These are phyloP conservation scores for Drosophila lini DNA, from an alignment of 1,140 invertebrate species.

Conservation along the genomic window DNA sequence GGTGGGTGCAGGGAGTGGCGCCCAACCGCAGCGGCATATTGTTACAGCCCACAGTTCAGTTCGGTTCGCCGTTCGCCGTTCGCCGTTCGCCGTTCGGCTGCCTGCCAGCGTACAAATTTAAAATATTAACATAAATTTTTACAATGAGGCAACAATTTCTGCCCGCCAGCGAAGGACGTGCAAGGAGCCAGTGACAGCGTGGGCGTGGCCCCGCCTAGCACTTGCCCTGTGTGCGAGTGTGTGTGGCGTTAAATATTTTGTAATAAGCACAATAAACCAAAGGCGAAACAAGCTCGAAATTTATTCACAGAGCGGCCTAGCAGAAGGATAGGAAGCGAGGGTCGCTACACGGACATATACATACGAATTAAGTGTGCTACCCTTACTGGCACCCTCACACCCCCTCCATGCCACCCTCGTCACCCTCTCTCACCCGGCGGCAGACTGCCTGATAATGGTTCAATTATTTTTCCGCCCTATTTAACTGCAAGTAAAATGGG, in stretches of 20 bases:
- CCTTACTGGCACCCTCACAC: background rate
- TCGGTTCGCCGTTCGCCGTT: background rate
- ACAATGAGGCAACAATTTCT: constrained; percentile 63
- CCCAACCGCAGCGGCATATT: constrained; percentile 39
- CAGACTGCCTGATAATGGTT: constrained; percentile 78
- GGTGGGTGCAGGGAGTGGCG: constrained; percentile 1
- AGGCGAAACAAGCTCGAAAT: constrained; percentile 48
- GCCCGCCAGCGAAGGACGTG: background rate
- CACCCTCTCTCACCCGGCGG: constrained; percentile 1
- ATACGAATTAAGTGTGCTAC: constrained; percentile 21
- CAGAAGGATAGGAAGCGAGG: constrained; percentile 11
- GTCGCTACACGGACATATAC: background rate
- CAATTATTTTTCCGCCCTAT: constrained; percentile 84
- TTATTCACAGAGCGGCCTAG: constrained; percentile 26
- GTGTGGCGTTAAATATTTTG: constrained; percentile 60
- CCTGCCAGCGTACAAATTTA: constrained; percentile 48
- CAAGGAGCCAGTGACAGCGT: constrained; percentile 18
- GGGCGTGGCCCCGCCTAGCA: constrained; percentile 20
- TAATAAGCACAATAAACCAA: constrained; percentile 65
- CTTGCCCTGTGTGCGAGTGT: background rate
- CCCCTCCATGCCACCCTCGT: background rate
- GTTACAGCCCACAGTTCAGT: constrained; percentile 34
- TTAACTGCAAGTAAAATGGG: constrained; percentile 73
- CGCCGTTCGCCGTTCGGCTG: background rate
- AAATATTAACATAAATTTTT: constrained; percentile 68